Evolutionary conservation across 1,140 invertebrate genomes (phyloP).

Genomic region (Drosophila kanapiae): DNA sequence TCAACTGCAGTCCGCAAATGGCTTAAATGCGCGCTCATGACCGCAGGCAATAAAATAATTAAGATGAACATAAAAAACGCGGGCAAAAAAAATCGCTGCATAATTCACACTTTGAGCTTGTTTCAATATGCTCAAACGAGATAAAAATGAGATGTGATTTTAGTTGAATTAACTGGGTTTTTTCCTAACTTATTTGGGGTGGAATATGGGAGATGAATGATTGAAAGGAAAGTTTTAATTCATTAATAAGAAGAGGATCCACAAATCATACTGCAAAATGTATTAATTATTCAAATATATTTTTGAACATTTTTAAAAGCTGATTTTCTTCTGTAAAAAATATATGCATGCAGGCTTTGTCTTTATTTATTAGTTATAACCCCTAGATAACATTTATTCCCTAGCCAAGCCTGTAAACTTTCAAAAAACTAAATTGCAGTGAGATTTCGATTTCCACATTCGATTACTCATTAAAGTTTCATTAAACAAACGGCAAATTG

Average conservation of each 20-base stretch:
- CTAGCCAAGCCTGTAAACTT: not conserved
- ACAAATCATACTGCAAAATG: too few relatives aligned
- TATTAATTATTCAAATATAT: too few relatives aligned
- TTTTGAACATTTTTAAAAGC: too few relatives aligned
- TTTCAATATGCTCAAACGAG: conserved; percentile 33
- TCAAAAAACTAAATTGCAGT: not conserved
- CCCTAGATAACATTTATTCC: not conserved
- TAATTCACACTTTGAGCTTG: conserved; percentile 73
- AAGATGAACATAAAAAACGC: conserved; percentile 59
- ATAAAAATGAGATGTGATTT: conserved; percentile 44
- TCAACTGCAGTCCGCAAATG: conserved; percentile 77
- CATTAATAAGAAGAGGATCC: not conserved
- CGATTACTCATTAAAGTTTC: conserved; percentile 30
- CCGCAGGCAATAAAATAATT: conserved; percentile 84
- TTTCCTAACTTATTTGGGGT: not conserved
- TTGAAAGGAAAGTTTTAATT: too few relatives aligned
- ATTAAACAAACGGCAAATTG: conserved; percentile 44
- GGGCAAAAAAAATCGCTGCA: conserved; percentile 67
- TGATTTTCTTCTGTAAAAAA: too few relatives aligned
- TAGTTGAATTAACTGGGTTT: conserved; percentile 12
- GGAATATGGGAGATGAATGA: not conserved
- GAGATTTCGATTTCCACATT: conserved; percentile 3
- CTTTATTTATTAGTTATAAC: not conserved
- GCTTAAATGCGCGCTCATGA: conserved; percentile 80
- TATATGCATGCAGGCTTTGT: too few relatives aligned